Evolutionary conservation across 2,888 invertebrate genomes (phyloP).

Genomic region (Sarcophaga subvicina): DNA sequence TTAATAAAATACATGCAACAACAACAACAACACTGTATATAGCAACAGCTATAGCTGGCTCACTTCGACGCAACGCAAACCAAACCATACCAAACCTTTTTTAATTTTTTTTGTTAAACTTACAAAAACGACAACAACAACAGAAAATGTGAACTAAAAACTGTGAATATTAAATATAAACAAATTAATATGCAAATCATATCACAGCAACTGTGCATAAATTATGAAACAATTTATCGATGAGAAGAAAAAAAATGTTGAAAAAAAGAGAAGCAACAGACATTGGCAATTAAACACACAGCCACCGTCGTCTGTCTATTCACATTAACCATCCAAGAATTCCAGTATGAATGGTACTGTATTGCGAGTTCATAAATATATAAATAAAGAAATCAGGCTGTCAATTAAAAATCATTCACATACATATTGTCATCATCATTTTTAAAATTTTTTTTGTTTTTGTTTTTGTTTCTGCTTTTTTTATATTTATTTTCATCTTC

Average conservation of each 20-base stretch:
- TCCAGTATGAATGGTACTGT: background rate
- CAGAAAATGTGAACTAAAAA: slow-evolving; percentile 24
- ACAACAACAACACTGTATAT: background rate
- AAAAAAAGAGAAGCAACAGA: background rate
- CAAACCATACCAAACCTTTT: background rate
- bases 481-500: no score
- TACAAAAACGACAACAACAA: background rate
- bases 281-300: background rate
- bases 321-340: no score
- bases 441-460: background rate
- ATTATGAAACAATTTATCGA: slow-evolving; percentile 51
- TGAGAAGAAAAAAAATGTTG: background rate
- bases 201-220: slow-evolving; percentile 36
- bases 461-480: no score
- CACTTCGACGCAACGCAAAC: no score
- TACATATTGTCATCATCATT: slow-evolving; percentile 75
- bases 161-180: slow-evolving; percentile 29
- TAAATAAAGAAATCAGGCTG: slow-evolving; percentile 75
- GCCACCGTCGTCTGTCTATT: no score
- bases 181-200: slow-evolving; percentile 65
- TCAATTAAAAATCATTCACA: slow-evolving; percentile 73
- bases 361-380: slow-evolving; percentile 36
- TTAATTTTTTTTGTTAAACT: background rate
- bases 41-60: background rate
- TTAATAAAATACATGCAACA: slow-evolving; percentile 9